Base-by-base conservation (phyloP, 2,888 invertebrate species). In the Synanthedon vespiformis region DNA sequence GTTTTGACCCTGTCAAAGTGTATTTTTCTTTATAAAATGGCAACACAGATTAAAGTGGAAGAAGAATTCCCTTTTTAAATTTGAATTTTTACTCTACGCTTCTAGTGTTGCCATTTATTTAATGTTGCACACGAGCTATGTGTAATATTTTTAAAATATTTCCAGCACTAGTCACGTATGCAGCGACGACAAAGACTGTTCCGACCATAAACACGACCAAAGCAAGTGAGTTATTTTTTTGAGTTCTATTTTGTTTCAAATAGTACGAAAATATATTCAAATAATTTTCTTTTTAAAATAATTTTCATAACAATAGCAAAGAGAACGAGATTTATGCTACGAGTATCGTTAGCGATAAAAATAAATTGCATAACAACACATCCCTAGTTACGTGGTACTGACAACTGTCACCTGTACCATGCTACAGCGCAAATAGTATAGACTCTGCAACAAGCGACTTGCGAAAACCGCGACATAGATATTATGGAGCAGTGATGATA, bases 141-240 rank as follows among this genome's bases (percentile, higher is more conserved):
- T 34, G 34, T 34, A 34, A 34, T 34, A 34, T 8, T 34, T 34
- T 34, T 10, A 10, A 34, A 22, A 22, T 41, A 11, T 14, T 85
- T 81, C 53, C 81, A 88, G 88, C 70, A 86, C 86, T 54, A 77
- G 88, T 56, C 86, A 85, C 63, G 70, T 80, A 50, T 82, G 82
- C 60, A 81, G 80, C 55, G 88, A 88, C 55, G 88, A 88, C 48
- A 88, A 85, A 61, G 88, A 88, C 48, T 80, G 82, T n/a, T 86
- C 85, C 2, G 88, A 88, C 57, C 87, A 88, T 61, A 88, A 86
- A 63, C 88, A 87, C 55, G 88, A 88, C 63, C 88, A 88, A 64
- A 88, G 86, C 86, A 88, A 87, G 88, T 88, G 57, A 82, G 88
- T 34, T n/a, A 16, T 16, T 22, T 51, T 14, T 40, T 50, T 22